Base-by-base conservation (phyloP, 2,797 vertebrate genomes). In the Alosa sapidissima region DNA sequence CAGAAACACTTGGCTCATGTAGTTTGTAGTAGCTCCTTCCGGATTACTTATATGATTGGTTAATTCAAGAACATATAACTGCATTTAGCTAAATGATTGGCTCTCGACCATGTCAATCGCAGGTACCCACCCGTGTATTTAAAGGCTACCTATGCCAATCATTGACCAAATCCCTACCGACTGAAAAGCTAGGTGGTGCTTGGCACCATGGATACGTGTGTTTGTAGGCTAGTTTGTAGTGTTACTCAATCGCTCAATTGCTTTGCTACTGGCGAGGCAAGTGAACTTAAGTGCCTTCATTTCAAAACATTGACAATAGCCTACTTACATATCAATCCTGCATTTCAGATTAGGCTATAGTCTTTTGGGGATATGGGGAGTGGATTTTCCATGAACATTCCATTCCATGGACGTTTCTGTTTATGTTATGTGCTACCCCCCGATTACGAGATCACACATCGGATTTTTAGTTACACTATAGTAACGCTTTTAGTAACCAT, bases 11-110 rank as follows among this genome's bases (percentile, higher is more conserved):
- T 68, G 52, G 83, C 86, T 65, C 81, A 85, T 83, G 87, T 84
- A 84, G 86, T 85, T 85, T 41, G 85, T 84, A 81, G 83, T 84
- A 49, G 82, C 78, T 75, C 41, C 86, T 82, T 83, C 62, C 58
- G 45, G 83, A 62, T 83, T 51, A 9, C 54, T 48, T 55, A 88
- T 9, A 1, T 41, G 82, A 90, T 91, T 90, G 90, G 90, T 62
- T 81, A 13, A 51, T 81, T 81, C 13, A 45, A 81, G 62, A 47
- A 13, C 36, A 28, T 58, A 81, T 81, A 33, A 47, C n/a, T 8
- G 83, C 82, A 1, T 36, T 41, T 65, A 2, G 41, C 72, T 45
- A 47, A 78, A 78, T 36, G 72, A 78, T 78, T 78, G 72, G 72
- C 72, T 45, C 41, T 78, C 11, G 45, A 78, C 11, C 36, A 47